Evolutionary conservation across 2,888 invertebrate species (phyloP).

Genomic region (Tiphia femorata): DNA sequence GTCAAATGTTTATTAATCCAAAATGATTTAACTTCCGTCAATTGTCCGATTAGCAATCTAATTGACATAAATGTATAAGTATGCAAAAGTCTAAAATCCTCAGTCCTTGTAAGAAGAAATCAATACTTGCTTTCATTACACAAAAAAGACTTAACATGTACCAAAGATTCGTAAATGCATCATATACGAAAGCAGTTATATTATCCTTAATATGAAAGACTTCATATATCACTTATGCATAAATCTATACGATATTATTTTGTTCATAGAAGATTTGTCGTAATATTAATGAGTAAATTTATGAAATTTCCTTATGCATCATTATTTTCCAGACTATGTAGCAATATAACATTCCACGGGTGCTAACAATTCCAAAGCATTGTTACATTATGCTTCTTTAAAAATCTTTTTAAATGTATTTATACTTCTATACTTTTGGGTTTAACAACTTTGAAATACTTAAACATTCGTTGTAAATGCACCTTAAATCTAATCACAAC

Average conservation of each 20-base stretch:
- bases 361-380: slow-evolving; percentile 24
- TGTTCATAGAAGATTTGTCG: too few relatives aligned
- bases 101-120: too few relatives aligned
- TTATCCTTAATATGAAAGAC: slow-evolving; percentile 38
- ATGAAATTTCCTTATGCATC: background rate
- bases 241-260: too few relatives aligned
- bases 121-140: too few relatives aligned
- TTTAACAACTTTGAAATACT: slow-evolving; percentile 27
- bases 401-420: slow-evolving; percentile 19
- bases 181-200: slow-evolving; percentile 12
- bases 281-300: background rate
- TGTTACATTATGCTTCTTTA: slow-evolving; percentile 19
- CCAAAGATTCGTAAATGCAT: background rate
- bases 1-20: too few relatives aligned
- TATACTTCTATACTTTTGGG: slow-evolving; percentile 16
- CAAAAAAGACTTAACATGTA: background rate
- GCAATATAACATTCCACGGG: slow-evolving; percentile 24
- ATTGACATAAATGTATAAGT: too few relatives aligned
- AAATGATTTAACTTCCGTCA: too few relatives aligned
- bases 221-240: slow-evolving; percentile 40
- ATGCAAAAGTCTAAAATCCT: too few relatives aligned
- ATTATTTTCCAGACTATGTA: slow-evolving; percentile 30
- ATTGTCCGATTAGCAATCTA: too few relatives aligned
- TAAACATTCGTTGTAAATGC: slow-evolving; percentile 38
- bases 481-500: slow-evolving; percentile 35